These are phyloP conservation scores for Agriopis aurantiaria DNA, from an alignment of 2,888 invertebrate species.

Conservation along the genomic window DNA sequence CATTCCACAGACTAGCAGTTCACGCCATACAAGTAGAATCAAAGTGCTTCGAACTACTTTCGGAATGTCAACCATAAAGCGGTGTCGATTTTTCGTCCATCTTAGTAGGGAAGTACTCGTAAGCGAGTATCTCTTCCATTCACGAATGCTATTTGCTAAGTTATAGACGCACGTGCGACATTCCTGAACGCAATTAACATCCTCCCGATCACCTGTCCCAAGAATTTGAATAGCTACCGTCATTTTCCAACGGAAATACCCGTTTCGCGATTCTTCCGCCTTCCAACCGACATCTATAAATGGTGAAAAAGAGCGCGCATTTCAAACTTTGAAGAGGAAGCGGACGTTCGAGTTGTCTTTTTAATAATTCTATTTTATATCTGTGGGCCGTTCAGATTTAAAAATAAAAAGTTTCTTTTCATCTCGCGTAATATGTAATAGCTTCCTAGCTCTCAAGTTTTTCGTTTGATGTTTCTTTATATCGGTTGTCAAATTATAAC, in stretches of 20 bases:
- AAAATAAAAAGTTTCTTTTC: constrained; percentile 77
- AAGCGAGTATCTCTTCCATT: not conserved
- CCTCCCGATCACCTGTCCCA: constrained; percentile 39
- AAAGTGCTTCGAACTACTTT: too few relatives aligned
- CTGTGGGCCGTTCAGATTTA: constrained; percentile 71
- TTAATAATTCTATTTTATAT: constrained; percentile 81
- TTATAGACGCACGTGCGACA: constrained; percentile 13
- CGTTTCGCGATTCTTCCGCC: constrained; percentile 62
- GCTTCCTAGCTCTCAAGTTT: constrained; percentile 64
- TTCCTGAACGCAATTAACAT: constrained; percentile 27
- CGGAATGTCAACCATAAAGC: too few relatives aligned
- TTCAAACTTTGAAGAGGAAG: constrained; percentile 73
- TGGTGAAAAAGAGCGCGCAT: constrained; percentile 61
- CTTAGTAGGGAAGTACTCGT: too few relatives aligned
- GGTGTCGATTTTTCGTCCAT: too few relatives aligned
- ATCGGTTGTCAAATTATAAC: constrained; percentile 53
- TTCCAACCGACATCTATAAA: constrained; percentile 59
- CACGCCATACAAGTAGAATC: too few relatives aligned
- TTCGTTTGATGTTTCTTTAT: constrained; percentile 68
- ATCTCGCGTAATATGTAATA: constrained; percentile 69
- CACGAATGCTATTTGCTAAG: constrained; percentile 4
- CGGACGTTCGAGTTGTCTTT: constrained; percentile 79
- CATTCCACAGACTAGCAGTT: too few relatives aligned
- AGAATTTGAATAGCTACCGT: constrained; percentile 50
- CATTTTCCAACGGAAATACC: constrained; percentile 73